These are phyloP conservation scores for Chelonia mydas DNA, from an alignment of 2,797 vertebrate species.

Conservation along the genomic window DNA sequence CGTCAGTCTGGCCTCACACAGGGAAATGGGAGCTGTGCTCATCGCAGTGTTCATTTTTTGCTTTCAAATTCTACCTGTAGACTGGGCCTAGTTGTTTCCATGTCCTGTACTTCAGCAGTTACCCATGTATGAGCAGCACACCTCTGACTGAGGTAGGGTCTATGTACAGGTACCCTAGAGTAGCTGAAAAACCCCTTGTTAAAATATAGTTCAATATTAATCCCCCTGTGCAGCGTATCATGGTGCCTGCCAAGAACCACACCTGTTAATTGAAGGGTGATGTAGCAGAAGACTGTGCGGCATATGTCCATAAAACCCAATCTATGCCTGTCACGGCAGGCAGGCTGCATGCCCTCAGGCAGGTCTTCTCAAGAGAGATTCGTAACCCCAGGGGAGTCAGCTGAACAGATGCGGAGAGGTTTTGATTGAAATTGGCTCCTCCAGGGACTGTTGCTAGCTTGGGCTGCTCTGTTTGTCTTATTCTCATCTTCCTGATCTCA, in stretches of 20 bases:
- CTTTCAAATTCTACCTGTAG: background rate
- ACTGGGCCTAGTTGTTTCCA: constrained; percentile 34
- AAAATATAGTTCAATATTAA: background rate
- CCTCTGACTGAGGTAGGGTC: background rate
- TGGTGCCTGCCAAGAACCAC: background rate
- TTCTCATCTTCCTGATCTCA: constrained; percentile 4
- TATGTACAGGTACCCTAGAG: background rate
- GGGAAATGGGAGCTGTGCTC: constrained; percentile 59
- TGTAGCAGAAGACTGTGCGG: background rate
- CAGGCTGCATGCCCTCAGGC: background rate
- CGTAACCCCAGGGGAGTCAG: background rate
- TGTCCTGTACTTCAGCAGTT: constrained; percentile 7
- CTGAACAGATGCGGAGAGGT: constrained; percentile 54
- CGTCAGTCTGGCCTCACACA: constrained; percentile 53
- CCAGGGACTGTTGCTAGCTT: constrained; percentile 27
- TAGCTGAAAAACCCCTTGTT: background rate
- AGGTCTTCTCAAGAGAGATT: constrained; percentile 40
- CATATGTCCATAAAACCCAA: background rate
- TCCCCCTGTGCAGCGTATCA: background rate
- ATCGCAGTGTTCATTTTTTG: constrained; percentile 57
- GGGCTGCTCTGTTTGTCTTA: constrained; percentile 36
- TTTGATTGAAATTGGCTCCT: constrained; percentile 51
- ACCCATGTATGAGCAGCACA: background rate
- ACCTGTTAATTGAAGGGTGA: constrained; percentile 39
- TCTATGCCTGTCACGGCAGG: background rate